Percentiles rank a stretch among this genome's conserved stretches.
Evolutionary conservation across 2,888 invertebrate species (phyloP).

Genomic region (Acanthosoma haemorrhoidale): DNA sequence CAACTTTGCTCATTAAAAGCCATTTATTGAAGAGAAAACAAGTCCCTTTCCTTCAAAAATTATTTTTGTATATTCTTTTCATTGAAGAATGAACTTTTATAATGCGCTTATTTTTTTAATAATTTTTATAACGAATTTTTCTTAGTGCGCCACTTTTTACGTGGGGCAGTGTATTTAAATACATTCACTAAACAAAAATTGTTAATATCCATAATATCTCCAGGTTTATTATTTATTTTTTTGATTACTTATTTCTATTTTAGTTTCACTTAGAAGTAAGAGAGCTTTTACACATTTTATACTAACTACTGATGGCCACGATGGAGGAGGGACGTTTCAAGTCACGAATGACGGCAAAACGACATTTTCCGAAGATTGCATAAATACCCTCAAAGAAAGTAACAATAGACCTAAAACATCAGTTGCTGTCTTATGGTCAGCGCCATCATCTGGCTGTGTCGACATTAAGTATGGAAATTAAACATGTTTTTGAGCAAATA

Average conservation of each 20-base stretch:
- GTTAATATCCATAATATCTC: too few species aligned
- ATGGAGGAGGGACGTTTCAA: slow-evolving; percentile 37
- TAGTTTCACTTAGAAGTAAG: slow-evolving; percentile 29
- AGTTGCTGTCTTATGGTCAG: slow-evolving; percentile 84
- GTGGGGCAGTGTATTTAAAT: too few species aligned
- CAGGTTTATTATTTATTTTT: background rate
- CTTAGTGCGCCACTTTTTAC: too few species aligned
- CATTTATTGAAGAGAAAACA: too few species aligned
- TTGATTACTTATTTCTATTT: background rate
- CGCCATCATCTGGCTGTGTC: slow-evolving; percentile 79
- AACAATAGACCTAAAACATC: slow-evolving; percentile 75
- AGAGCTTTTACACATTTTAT: slow-evolving; percentile 30
- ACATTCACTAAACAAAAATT: too few species aligned
- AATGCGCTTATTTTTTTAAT: too few species aligned
- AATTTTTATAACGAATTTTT: too few species aligned
- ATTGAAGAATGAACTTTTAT: too few species aligned
- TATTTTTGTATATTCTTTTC: too few species aligned
- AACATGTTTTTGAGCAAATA: background rate
- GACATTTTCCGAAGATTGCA: slow-evolving; percentile 72
- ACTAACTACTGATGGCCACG: slow-evolving; percentile 30
- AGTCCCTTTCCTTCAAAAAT: too few species aligned
- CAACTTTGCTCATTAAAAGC: too few species aligned
- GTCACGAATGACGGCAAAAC: slow-evolving; percentile 47
- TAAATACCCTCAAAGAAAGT: slow-evolving; percentile 76
- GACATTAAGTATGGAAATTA: slow-evolving; percentile 61